Evolutionary conservation across 2,113 vertebrate species (phyloP).

Genomic region (Eptesicus fuscus): DNA sequence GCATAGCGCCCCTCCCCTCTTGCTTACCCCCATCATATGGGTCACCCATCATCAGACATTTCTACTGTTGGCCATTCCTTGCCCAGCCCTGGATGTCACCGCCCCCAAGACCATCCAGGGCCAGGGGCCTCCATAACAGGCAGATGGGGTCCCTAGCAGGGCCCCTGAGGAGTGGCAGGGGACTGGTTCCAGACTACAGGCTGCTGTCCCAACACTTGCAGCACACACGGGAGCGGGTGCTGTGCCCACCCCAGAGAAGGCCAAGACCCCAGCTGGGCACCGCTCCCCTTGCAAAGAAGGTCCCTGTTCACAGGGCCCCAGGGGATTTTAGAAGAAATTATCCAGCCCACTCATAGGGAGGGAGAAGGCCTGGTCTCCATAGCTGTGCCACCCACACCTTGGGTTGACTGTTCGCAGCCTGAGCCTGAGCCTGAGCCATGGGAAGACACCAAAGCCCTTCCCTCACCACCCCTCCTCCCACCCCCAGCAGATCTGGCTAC

Average conservation of each 20-base stretch:
- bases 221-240: background rate
- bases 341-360: background rate
- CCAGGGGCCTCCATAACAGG: background rate
- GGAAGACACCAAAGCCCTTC: background rate
- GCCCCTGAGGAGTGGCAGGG: background rate
- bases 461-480: background rate
- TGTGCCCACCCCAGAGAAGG: background rate
- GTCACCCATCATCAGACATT: background rate
- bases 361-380: background rate
- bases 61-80: background rate
- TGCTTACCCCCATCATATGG: background rate
- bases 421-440: background rate
- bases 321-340: background rate
- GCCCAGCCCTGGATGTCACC: background rate
- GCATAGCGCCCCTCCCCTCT: conserved; percentile 81
- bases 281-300: background rate
- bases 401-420: background rate
- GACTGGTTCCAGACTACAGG: background rate
- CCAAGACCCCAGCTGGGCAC: background rate
- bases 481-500: background rate
- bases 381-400: background rate
- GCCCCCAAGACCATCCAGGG: background rate
- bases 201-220: fast-evolving
- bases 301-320: background rate
- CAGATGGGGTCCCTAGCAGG: background rate